phyloP scores from a whole-genome alignment of 2,888 invertebrate genomes.

The Aproaerema taeniolella region DNA sequence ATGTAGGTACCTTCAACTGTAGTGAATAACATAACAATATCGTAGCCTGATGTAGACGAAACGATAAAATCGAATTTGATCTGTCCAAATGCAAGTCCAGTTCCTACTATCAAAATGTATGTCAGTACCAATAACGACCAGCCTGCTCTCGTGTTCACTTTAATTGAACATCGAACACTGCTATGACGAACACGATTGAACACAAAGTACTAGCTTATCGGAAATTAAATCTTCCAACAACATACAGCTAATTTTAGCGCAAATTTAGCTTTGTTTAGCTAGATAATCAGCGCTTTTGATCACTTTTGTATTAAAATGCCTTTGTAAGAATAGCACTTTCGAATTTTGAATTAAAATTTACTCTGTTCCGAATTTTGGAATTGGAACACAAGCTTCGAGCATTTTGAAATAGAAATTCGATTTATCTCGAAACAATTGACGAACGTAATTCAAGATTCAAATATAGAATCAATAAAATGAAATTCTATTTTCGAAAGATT shows the following conservation, averaged over 20 bases:
- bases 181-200: slow-evolving; percentile 15
- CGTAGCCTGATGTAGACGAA: not conserved
- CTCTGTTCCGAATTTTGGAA: too few relatives aligned
- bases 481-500: too few relatives aligned
- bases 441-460: too few relatives aligned
- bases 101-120: not conserved
- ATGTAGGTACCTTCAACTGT: not conserved
- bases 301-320: too few relatives aligned
- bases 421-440: too few relatives aligned
- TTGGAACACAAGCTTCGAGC: too few relatives aligned
- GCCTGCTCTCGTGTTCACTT: slow-evolving; percentile 41
- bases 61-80: not conserved
- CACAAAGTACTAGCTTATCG: slow-evolving; percentile 10
- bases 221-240: slow-evolving; percentile 6
- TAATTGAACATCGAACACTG: slow-evolving; percentile 43
- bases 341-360: too few relatives aligned
- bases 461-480: too few relatives aligned
- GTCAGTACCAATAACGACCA: slow-evolving; percentile 7
- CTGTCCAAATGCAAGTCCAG: not conserved
- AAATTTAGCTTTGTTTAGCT: not conserved
- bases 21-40: not conserved
- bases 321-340: too few relatives aligned
- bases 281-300: too few relatives aligned
- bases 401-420: too few relatives aligned
- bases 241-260: slow-evolving; percentile 4